These are phyloP conservation scores for Asobara japonica DNA, from an alignment of 1,140 invertebrate species.

Conservation along the genomic window DNA sequence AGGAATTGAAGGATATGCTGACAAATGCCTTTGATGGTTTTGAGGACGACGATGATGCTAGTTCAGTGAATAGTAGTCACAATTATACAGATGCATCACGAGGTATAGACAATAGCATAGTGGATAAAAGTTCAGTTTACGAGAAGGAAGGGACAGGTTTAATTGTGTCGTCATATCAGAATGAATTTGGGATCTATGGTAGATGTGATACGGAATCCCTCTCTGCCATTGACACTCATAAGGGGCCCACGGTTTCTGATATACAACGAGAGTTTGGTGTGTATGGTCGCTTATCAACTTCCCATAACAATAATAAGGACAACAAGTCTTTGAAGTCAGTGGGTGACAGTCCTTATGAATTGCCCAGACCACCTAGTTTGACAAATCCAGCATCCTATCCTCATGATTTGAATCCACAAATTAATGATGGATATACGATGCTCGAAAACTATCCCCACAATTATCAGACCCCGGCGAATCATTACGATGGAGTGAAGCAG, in stretches of 20 bases:
- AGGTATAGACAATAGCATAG: conserved; percentile 39
- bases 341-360: conserved; percentile 47
- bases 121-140: conserved; percentile 4
- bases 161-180: conserved; percentile 42
- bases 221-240: conserved; percentile 35
- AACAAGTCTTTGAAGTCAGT: conserved; percentile 32
- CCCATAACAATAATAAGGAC: conserved; percentile 41
- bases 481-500: conserved; percentile 48
- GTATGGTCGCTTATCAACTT: conserved; percentile 38
- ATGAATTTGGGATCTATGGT: conserved; percentile 44
- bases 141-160: conserved; percentile 30
- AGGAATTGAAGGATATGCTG: conserved; percentile 56
- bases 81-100: conserved; percentile 46
- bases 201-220: conserved; percentile 33
- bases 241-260: conserved; percentile 37
- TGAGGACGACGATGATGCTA: conserved; percentile 54
- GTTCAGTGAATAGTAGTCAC: conserved; percentile 57
- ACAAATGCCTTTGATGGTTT: conserved; percentile 57
- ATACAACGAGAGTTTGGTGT: conserved; percentile 44
- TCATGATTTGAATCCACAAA: conserved; percentile 38
- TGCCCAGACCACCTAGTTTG: conserved; percentile 43
- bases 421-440: conserved; percentile 43
- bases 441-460: conserved; percentile 46
- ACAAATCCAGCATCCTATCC: conserved; percentile 32
- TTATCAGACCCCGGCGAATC: conserved; percentile 59